Percentiles rank a stretch among this genome's conserved stretches.
These are phyloP conservation scores for Nomia melanderi DNA, from an alignment of 1,140 invertebrate species.

Conservation along the genomic window DNA sequence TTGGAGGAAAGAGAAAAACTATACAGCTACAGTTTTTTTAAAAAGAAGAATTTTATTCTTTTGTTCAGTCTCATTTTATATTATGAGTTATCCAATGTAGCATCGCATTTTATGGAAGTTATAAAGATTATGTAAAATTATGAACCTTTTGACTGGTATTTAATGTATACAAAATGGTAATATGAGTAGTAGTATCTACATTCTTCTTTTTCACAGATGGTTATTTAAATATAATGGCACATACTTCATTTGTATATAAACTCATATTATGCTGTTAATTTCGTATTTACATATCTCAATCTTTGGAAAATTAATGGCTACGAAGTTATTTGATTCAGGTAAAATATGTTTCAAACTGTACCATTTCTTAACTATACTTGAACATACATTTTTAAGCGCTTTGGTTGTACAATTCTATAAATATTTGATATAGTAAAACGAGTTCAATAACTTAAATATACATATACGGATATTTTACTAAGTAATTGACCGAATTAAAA, in stretches of 20 bases:
- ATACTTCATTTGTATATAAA: slow-evolving; percentile 2
- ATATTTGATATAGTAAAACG: background rate
- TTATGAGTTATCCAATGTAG: slow-evolving; percentile 20
- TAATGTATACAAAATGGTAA: slow-evolving; percentile 12
- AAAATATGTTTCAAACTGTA: background rate
- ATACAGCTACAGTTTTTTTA: slow-evolving; percentile 28
- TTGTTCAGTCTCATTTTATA: slow-evolving; percentile 55
- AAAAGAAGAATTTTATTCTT: slow-evolving; percentile 56
- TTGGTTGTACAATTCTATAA: slow-evolving; percentile 5
- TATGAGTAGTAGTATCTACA: background rate
- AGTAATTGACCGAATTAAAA: slow-evolving; percentile 8
- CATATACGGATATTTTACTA: background rate
- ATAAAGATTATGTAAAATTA: slow-evolving; percentile 11
- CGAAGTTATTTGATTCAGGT: background rate
- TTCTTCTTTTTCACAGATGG: background rate
- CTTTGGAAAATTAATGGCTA: background rate
- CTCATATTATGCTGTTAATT: background rate
- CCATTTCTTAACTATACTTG: background rate
- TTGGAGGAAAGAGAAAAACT: background rate
- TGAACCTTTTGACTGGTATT: background rate
- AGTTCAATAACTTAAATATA: background rate
- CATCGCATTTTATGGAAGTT: slow-evolving; percentile 11
- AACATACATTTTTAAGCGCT: background rate
- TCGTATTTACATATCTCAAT: slow-evolving; percentile 3
- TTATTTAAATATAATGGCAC: slow-evolving; percentile 11